These are phyloP conservation scores for Orchesella cincta DNA, from an alignment of 1,140 invertebrate species.

Conservation along the genomic window DNA sequence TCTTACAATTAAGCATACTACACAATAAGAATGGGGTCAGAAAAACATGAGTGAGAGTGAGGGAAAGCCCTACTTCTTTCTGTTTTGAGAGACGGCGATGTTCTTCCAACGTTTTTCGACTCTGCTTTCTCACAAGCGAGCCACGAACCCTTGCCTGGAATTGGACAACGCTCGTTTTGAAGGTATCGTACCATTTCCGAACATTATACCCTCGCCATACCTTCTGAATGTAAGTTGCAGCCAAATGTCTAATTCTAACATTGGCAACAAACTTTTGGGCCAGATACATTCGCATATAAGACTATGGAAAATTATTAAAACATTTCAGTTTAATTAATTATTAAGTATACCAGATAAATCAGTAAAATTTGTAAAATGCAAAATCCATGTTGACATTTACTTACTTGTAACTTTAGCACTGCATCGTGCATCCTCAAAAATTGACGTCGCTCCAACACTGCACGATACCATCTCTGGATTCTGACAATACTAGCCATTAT, in stretches of 20 bases:
- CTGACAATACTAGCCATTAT: constrained; percentile 89
- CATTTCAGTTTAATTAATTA: background rate
- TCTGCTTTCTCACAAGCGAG: constrained; percentile 61
- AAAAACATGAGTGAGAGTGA: no score
- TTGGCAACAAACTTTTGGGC: constrained; percentile 55
- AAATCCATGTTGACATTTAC: background rate
- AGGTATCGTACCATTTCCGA: constrained; percentile 67
- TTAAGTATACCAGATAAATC: no score
- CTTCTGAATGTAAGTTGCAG: constrained; percentile 75
- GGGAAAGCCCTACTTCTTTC: constrained; percentile 33
- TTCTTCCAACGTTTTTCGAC: constrained; percentile 57
- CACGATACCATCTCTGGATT: constrained; percentile 88
- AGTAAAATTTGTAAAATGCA: background rate
- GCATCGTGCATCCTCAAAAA: constrained; percentile 75
- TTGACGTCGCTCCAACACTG: constrained; percentile 72
- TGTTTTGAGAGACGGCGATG: constrained; percentile 41
- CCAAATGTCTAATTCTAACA: constrained; percentile 59
- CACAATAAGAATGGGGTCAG: no score
- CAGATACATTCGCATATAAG: constrained; percentile 68
- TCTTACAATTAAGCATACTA: no score
- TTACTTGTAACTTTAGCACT: constrained; percentile 73
- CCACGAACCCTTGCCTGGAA: constrained; percentile 76
- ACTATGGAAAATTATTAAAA: constrained; percentile 53
- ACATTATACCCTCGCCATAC: constrained; percentile 70
- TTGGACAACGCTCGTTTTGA: constrained; percentile 63